These are phyloP conservation scores for Chromoteleia sp. DNA, from an alignment of 2,888 invertebrate species.

Conservation along the genomic window DNA sequence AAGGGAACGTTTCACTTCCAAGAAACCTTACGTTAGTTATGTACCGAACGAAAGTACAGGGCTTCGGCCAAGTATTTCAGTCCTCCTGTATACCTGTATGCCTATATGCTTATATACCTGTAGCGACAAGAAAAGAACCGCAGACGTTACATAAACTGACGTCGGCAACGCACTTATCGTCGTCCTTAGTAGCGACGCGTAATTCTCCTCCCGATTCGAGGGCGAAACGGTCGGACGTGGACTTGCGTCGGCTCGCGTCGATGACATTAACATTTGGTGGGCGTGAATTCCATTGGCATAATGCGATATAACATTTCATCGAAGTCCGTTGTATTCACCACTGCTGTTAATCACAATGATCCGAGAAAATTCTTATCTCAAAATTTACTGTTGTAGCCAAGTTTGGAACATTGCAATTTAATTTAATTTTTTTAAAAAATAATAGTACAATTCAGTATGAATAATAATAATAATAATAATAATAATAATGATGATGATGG, in stretches of 20 bases:
- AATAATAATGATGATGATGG: too few relatives aligned
- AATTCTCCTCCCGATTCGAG: constrained; percentile 19
- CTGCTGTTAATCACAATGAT: background rate
- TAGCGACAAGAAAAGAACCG: constrained; percentile 62
- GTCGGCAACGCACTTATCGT: constrained; percentile 11
- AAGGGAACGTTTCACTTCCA: constrained; percentile 56
- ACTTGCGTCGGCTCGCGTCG: constrained; percentile 7
- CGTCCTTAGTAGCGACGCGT: constrained; percentile 11
- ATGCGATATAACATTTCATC: constrained; percentile 31
- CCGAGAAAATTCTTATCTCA: too few relatives aligned
- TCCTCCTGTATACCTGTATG: constrained; percentile 43
- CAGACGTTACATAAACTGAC: constrained; percentile 67
- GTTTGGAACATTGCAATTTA: too few relatives aligned
- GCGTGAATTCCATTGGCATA: constrained; percentile 50
- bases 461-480: too few relatives aligned
- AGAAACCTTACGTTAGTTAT: constrained; percentile 76
- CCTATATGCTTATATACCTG: constrained; percentile 40
- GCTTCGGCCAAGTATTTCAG: constrained; percentile 80
- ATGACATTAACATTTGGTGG: constrained; percentile 56
- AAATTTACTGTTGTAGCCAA: too few relatives aligned
- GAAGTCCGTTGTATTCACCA: constrained; percentile 31
- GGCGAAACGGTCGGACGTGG: constrained; percentile 19
- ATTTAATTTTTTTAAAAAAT: too few relatives aligned
- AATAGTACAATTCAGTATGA: too few relatives aligned
- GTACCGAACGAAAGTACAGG: constrained; percentile 72